Base-by-base conservation (phyloP, 1,140 invertebrate genomes). In the Chrysopa pallens region DNA sequence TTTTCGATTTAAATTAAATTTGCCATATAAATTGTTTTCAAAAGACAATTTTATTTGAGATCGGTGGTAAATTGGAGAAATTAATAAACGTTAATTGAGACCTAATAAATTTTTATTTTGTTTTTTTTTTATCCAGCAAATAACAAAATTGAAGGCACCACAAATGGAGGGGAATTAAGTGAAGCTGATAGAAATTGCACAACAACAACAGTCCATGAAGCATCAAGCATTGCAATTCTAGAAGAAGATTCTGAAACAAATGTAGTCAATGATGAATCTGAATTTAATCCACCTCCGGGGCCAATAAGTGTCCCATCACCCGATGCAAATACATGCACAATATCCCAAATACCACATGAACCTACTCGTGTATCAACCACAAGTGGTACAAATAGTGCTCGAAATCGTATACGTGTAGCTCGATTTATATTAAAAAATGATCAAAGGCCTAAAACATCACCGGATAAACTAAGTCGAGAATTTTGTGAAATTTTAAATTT, bases 141-240 rank as follows among this genome's bases (percentile, higher is more conserved):
- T 23, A 2, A 5, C 2, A 23, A 23, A 23, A 23, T 23, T 23
- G 17, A 23, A 3, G 17, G 5, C 17, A 23, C 2, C 17, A 23
- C 17, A 23, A 23, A 23, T 23, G 17, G 5, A 23, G 40, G 29
- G 12, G 40, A 41, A 6, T 5, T 33, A 2, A 12, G 11, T 8
- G 4, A 33, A 14, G 2, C 40, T 6, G n/a, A 6, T 27, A 7
- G 40, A 6, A 41, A 33, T 41, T 41, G 40, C 12, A 41, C 40
- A 13, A 13, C 36, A 38, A 39, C 17, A 23, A 33, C 31, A 11
- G 31, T 41, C 3, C 28, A 33, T 33, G 8, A 41, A 15, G 12
- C 40, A 41, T 28, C 40, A 8, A 41, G 40, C 12, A 41, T 41
- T 3, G 40, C 40, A 12, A 41, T 41, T 14, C 14, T 41, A 31